Base-by-base conservation (phyloP, 37 sponge, comb jelly and placozoan genomes). In the Ephydatia muelleri region DNA sequence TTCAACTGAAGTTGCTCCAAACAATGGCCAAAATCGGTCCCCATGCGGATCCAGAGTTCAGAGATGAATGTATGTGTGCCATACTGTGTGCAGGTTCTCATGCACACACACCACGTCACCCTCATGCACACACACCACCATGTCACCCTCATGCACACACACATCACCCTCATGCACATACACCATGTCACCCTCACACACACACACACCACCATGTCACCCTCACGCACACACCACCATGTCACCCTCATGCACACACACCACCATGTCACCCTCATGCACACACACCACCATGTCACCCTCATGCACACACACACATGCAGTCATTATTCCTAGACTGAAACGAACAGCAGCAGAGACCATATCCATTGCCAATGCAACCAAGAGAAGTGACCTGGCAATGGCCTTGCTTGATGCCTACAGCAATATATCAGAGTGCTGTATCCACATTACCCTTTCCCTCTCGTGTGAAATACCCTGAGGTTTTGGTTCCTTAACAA, bases 291-390 rank as follows among this genome's bases (percentile, higher is more conserved):
- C 3, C 33, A 28, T 68, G 70, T 9, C 43, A 43, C 43, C 43
- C 6, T 9, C 33, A 28, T 68, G 70, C 70, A 68, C 26, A 68
- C 29, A 29, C 29, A 68, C 8, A 28, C 70, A 68, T 68, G 5
- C 84, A 96, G 96, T 93, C 71, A 91, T 96, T 38, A 88, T 96
- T 38, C 92, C 94, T 23, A 72, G 79, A 5, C 78, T 96, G 30
- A 36, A 37, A 28, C 47, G 73, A 8, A 49, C 86, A 33, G 91
- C 92, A 16, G 75, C 23, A 5, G 68, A 31, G 38, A 91, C 85
- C 82, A 87, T 77, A 57, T n/a, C 28, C 21, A 80, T 82, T 14
- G 47, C 80, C 29, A 96, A 96, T 68, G 31, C 48, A 6, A 93
- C 96, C 37, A 82, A 83, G 70, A 43, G 82, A 28, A 37, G 65